Base-by-base conservation (phyloP, 2,888 invertebrate genomes). In the Sinotaia quadrata region DNA sequence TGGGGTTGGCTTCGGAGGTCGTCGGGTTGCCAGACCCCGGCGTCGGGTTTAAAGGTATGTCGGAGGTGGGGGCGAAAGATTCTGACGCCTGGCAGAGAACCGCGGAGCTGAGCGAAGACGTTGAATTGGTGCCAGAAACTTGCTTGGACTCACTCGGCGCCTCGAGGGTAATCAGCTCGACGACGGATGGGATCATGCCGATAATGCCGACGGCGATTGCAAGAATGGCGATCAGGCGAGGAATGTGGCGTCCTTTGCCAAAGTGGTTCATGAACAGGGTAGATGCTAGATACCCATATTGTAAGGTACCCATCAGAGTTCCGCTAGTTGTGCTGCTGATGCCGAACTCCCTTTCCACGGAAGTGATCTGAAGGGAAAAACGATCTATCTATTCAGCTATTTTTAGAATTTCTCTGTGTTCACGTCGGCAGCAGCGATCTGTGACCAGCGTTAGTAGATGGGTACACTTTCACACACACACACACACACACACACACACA, bases 291-390 rank as follows among this genome's bases (percentile, higher is more conserved):
- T 54, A 29, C 4, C 54, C 54, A 15, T 24, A 24, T 18, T 54
- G 31, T 18, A 29, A 24, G 10, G 27, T 18, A 27, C 54, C 29
- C 27, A 54, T 18, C 54, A 54, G 54, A 2, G 29, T n/a, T 8
- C 54, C 54, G 31, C 54, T 54, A 24, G 18, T 29, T 8, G 54
- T 54, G 54, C 54, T 54, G 31, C 5, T 54, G 27, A 54, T 54
- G 27, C 31, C 27, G 31, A 54, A 54, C 27, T 54, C 54, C 27
- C 5, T 4, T 29, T 54, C 54, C 7, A 54, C 18, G 31, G 10
- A 24, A 7, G 54, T 24, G 8, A 54, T 29, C 54, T 54, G 54
- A 24, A 24, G 18, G 18, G n/a, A n/a, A n/a, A n/a, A n/a, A n/a
- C n/a, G n/a, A n/a, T n/a, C n/a, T n/a, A n/a, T n/a, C n/a, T n/a